A percentile compares a stretch with the other conserved stretches of the same genome.
Evolutionary conservation across 2,888 invertebrate genomes (phyloP).

Genomic region (Acholoe squamosa): DNA sequence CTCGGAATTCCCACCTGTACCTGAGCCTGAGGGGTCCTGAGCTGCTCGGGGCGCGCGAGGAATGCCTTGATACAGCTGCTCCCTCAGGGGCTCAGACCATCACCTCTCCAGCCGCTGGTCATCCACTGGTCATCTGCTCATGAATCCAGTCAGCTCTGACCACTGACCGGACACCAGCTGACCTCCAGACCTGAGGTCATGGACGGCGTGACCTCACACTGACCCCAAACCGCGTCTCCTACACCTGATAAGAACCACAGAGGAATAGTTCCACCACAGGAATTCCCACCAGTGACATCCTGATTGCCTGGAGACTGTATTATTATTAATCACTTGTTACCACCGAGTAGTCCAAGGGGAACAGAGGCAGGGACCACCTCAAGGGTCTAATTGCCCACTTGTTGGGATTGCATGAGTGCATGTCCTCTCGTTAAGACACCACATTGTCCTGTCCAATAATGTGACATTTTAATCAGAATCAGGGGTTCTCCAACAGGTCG

Average conservation of each 20-base stretch:
- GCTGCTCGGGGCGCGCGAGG: background rate
- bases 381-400: background rate
- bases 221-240: background rate
- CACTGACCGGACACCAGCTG: slow-evolving; percentile 2
- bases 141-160: slow-evolving; percentile 3
- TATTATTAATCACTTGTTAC: no score
- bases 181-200: background rate
- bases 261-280: background rate
- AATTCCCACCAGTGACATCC: no score
- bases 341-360: background rate
- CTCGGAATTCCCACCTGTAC: slow-evolving; percentile 20
- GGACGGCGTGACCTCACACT: background rate
- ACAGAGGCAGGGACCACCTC: background rate
- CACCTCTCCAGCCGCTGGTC: background rate
- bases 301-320: no score
- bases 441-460: background rate
- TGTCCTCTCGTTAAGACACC: background rate
- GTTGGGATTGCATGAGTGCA: background rate
- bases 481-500: background rate
- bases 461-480: background rate
- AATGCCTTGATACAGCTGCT: background rate
- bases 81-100: background rate
- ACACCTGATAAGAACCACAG: background rate
- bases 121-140: background rate
- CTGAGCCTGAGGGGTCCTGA: background rate